Evolutionary conservation across 2,113 vertebrate species (phyloP).

Genomic region (Tor tambroides): DNA sequence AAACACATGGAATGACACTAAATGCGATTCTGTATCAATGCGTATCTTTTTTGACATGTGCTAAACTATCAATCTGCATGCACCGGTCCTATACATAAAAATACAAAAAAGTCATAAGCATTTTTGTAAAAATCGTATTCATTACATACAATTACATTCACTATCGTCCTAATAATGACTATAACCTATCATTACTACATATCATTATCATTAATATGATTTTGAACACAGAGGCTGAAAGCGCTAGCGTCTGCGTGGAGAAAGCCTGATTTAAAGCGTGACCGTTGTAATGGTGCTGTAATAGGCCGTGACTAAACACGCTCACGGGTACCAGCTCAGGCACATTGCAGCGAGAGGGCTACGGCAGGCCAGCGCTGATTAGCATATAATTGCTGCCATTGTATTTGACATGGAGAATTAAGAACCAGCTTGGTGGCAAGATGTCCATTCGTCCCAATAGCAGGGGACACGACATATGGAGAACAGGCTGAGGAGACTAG

Average conservation of each 20-base stretch:
- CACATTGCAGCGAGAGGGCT: slow-evolving; percentile 75
- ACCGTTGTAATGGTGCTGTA: slow-evolving; percentile 80
- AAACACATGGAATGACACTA: background rate
- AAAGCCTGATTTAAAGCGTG: slow-evolving; percentile 74
- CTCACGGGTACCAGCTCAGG: slow-evolving; percentile 76
- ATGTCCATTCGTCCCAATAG: no score
- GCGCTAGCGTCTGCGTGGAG: slow-evolving; percentile 64
- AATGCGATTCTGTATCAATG: background rate
- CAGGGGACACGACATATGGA: no score
- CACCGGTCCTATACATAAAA: background rate
- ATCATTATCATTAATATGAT: slow-evolving; percentile 54
- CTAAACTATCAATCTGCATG: background rate
- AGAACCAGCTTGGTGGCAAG: no score
- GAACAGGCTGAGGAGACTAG: no score
- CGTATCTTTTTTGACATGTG: background rate
- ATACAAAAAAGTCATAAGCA: background rate
- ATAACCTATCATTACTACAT: slow-evolving; percentile 42
- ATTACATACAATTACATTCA: slow-evolving; percentile 28
- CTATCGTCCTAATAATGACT: slow-evolving; percentile 17
- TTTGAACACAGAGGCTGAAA: slow-evolving; percentile 53
- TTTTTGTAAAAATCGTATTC: slow-evolving; percentile 17
- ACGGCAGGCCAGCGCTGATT: slow-evolving; percentile 66
- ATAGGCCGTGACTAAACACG: slow-evolving; percentile 82
- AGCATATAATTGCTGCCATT: no score
- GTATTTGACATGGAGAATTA: no score